These are phyloP conservation scores for Pseudochaenichthys georgianus DNA, from an alignment of 2,797 vertebrate species.

Conservation along the genomic window DNA sequence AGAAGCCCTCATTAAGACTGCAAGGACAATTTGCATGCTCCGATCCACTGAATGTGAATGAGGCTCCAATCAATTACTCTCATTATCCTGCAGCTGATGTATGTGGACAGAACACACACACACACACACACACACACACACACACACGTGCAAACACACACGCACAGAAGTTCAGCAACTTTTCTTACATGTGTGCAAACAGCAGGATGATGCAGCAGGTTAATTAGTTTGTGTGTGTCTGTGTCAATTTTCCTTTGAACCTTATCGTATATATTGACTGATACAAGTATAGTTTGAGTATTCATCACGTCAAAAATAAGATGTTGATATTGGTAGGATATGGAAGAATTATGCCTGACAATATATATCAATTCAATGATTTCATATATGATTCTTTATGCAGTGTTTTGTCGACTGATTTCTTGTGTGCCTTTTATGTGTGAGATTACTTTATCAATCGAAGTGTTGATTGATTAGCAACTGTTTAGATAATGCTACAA, in stretches of 20 bases:
- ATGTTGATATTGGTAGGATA: too few relatives aligned
- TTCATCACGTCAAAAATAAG: not conserved
- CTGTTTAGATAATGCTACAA: too few relatives aligned
- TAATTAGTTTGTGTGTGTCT: constrained; percentile 46
- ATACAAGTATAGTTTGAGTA: not conserved
- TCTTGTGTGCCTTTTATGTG: too few relatives aligned
- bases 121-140: constrained; percentile 3
- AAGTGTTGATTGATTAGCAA: too few relatives aligned
- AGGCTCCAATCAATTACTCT: constrained; percentile 79
- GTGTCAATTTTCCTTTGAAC: too few relatives aligned
- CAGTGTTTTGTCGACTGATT: too few relatives aligned
- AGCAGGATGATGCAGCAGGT: constrained; percentile 30
- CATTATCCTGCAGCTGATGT: constrained; percentile 80
- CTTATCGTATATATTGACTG: too few relatives aligned
- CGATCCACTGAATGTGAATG: constrained; percentile 79
- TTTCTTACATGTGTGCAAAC: not conserved
- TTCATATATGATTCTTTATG: too few relatives aligned
- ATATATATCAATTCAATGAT: too few relatives aligned
- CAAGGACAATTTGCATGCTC: constrained; percentile 84
- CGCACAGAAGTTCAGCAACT: not conserved
- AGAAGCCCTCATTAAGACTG: constrained; percentile 74
- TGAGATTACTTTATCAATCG: too few relatives aligned
- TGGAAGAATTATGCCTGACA: too few relatives aligned
- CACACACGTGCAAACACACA: constrained; percentile 6
- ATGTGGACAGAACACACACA: constrained; percentile 65